Percentiles rank a stretch among this genome's conserved stretches.
Evolutionary conservation across 2,888 invertebrate genomes (phyloP).

Genomic region (Autographa gamma): DNA sequence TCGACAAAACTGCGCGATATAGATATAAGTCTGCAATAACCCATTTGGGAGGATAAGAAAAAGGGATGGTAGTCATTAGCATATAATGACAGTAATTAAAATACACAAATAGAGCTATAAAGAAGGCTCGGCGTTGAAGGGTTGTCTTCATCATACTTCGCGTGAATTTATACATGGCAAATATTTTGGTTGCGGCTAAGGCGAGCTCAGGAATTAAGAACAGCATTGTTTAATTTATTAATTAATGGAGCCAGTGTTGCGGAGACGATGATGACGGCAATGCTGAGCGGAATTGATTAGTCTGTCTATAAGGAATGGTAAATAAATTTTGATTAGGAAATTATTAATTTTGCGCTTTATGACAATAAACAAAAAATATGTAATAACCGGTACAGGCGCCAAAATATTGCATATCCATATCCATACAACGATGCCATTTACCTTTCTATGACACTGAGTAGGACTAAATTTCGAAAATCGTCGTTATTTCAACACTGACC

Average conservation of each 20-base stretch:
- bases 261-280: slow-evolving; percentile 70
- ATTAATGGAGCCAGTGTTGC: slow-evolving; percentile 85
- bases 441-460: too few species aligned
- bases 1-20: slow-evolving; percentile 80
- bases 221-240: slow-evolving; percentile 87
- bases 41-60: slow-evolving; percentile 89
- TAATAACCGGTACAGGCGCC: too few species aligned
- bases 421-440: too few species aligned
- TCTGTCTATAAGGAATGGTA: slow-evolving; percentile 24
- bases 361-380: too few species aligned
- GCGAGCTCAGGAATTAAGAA: slow-evolving; percentile 81
- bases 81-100: slow-evolving; percentile 93
- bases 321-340: slow-evolving; percentile 1
- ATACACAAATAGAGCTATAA: slow-evolving; percentile 92
- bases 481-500: neutral
- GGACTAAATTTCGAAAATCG: neutral
- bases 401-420: too few species aligned
- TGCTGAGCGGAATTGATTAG: slow-evolving; percentile 66
- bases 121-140: slow-evolving; percentile 87
- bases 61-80: slow-evolving; percentile 89
- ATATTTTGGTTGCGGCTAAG: slow-evolving; percentile 85
- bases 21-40: slow-evolving; percentile 88
- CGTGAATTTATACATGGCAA: slow-evolving; percentile 88
- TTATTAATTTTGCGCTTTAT: too few species aligned
- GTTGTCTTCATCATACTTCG: slow-evolving; percentile 87